A percentile compares a stretch with the other conserved stretches of the same genome.
Conservation (phyloP, 2,888 invertebrate species). For the Drosophila meridiana region DNA sequence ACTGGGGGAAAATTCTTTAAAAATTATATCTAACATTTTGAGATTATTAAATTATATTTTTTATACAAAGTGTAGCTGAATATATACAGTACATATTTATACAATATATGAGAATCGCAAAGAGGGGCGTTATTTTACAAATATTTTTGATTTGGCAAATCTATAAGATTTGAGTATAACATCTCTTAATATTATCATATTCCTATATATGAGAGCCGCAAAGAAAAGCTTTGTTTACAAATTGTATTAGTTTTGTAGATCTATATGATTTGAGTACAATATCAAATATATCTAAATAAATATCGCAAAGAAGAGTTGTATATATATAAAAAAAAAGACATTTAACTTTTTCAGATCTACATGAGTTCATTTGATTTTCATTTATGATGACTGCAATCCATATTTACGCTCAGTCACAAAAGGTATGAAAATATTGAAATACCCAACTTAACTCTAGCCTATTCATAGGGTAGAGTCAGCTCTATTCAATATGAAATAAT, state of each 20-base stretch:
- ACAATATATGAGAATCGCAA: not conserved
- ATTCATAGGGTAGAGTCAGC: conserved; percentile 13
- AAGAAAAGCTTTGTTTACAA: too few species aligned
- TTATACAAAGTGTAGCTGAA: too few species aligned
- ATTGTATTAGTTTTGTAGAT: too few species aligned
- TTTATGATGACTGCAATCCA: not conserved
- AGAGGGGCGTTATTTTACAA: not conserved
- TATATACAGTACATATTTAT: too few species aligned
- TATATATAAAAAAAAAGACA: not conserved
- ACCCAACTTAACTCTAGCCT: not conserved
- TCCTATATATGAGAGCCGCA: too few species aligned
- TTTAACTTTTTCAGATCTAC: not conserved
- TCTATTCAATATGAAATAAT: conserved; percentile 78
- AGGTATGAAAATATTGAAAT: not conserved
- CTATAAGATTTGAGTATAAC: not conserved
- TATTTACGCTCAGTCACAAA: conserved; percentile 1
- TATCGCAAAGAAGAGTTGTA: not conserved
- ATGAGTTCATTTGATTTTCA: not conserved
- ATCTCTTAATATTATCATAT: too few species aligned
- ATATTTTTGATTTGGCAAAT: not conserved
- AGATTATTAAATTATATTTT: not conserved
- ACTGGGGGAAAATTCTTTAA: not conserved
- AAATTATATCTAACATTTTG: not conserved
- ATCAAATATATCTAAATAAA: not conserved
- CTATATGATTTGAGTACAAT: too few species aligned